phyloP scores from a whole-genome alignment of 2,888 invertebrate species.

The Lasius platythorax region DNA sequence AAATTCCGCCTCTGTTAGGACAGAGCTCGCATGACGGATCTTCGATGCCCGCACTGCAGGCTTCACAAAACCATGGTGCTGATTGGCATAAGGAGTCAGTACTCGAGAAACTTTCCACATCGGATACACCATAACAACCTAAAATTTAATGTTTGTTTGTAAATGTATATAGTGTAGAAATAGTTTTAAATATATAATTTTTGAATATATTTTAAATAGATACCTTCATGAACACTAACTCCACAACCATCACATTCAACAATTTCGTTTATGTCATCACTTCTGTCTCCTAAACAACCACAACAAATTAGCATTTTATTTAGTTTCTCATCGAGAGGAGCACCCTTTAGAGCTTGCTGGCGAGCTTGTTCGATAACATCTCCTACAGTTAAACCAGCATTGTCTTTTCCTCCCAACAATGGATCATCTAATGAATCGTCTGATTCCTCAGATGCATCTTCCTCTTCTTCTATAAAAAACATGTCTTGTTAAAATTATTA shows the following conservation, averaged over 20 bases:
- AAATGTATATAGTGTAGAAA: slow-evolving; percentile 10
- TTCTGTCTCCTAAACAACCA: slow-evolving; percentile 96
- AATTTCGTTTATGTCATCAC: slow-evolving; percentile 97
- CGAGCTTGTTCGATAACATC: slow-evolving; percentile 87
- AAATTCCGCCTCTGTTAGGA: slow-evolving; percentile 96
- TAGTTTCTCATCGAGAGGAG: slow-evolving; percentile 86
- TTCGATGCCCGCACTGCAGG: slow-evolving; percentile 96
- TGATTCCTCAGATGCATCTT: slow-evolving; percentile 77
- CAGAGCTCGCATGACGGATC: slow-evolving; percentile 98
- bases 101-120: slow-evolving; percentile 96
- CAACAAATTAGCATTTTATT: slow-evolving; percentile 94
- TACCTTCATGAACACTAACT: slow-evolving; percentile 98
- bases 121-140: slow-evolving; percentile 98
- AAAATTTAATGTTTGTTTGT: slow-evolving; percentile 54
- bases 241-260: slow-evolving; percentile 99
- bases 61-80: slow-evolving; percentile 99
- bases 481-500: background rate
- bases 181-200: background rate
- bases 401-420: slow-evolving; percentile 82
- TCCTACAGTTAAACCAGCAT: slow-evolving; percentile 85
- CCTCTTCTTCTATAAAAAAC: slow-evolving; percentile 59
- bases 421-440: slow-evolving; percentile 84
- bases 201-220: slow-evolving; percentile 7
- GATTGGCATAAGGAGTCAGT: slow-evolving; percentile 98
- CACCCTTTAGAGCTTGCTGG: slow-evolving; percentile 85